These are phyloP conservation scores for Thereva unica DNA, from an alignment of 2,888 invertebrate species.

Conservation along the genomic window DNA sequence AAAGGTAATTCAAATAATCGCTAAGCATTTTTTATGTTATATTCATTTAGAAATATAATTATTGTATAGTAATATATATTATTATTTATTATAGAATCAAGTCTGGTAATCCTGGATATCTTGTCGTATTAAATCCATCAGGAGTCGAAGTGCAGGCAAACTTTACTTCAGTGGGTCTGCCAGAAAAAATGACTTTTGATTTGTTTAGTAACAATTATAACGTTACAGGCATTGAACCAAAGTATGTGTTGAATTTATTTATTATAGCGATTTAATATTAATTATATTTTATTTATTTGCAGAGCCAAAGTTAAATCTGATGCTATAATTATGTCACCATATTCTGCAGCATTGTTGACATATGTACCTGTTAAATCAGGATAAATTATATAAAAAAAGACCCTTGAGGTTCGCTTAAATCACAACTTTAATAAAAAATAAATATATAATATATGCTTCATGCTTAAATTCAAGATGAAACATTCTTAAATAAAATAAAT, in stretches of 20 bases:
- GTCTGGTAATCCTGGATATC: slow-evolving; percentile 74
- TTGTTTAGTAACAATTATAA: slow-evolving; percentile 62
- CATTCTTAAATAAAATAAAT: too few relatives aligned
- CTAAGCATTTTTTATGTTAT: not conserved
- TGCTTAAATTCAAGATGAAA: too few relatives aligned
- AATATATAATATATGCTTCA: too few relatives aligned
- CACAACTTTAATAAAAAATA: too few relatives aligned
- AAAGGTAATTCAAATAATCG: slow-evolving; percentile 33
- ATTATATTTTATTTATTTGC: slow-evolving; percentile 47
- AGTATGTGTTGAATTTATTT: slow-evolving; percentile 44
- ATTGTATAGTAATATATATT: not conserved
- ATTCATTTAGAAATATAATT: not conserved
- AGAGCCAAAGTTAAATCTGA: slow-evolving; percentile 65
- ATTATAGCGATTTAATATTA: not conserved
- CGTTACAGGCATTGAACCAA: slow-evolving; percentile 45
- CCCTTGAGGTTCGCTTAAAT: too few relatives aligned
- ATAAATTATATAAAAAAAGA: too few relatives aligned
- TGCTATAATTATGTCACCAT: slow-evolving; percentile 64
- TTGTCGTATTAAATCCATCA: slow-evolving; percentile 72
- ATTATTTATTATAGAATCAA: slow-evolving; percentile 63
- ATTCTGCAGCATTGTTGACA: slow-evolving; percentile 69
- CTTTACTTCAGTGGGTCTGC: slow-evolving; percentile 62
- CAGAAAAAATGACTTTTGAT: slow-evolving; percentile 66
- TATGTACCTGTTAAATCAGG: slow-evolving; percentile 64
- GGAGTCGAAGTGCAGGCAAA: slow-evolving; percentile 60